Conservation (phyloP, 2,888 invertebrate species). For the Megamerina dolium region DNA sequence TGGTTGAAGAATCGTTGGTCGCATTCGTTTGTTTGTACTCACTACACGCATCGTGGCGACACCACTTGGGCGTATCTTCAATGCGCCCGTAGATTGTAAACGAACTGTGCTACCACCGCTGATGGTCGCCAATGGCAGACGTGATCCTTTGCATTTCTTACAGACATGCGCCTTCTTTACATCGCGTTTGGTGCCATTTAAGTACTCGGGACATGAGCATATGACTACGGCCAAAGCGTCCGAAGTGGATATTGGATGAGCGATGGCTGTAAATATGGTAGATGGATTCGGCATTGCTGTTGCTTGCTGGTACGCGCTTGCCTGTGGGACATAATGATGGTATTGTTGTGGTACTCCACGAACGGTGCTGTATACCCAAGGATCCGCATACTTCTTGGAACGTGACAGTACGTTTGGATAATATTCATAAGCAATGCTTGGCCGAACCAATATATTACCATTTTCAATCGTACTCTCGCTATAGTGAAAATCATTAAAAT, state of each 20-base stretch:
- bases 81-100: conserved; percentile 40
- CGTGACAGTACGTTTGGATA: conserved; percentile 63
- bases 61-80: conserved; percentile 39
- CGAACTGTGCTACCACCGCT: conserved; percentile 69
- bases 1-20: conserved; percentile 63
- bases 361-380: conserved; percentile 79
- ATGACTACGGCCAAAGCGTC: conserved; percentile 62
- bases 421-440: conserved; percentile 32
- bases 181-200: conserved; percentile 68
- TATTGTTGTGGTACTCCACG: conserved; percentile 54
- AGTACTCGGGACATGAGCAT: conserved; percentile 76
- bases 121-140: conserved; percentile 63
- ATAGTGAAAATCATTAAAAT: conserved; percentile 26
- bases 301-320: conserved; percentile 27
- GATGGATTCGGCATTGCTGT: conserved; percentile 31
- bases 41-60: conserved; percentile 58
- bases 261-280: conserved; percentile 31
- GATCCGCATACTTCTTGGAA: conserved; percentile 79
- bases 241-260: conserved; percentile 50
- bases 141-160: conserved; percentile 78
- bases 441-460: conserved; percentile 14
- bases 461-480: conserved; percentile 13
- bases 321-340: conserved; percentile 20
- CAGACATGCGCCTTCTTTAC: conserved; percentile 71
- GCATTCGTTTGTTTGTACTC: conserved; percentile 53